phyloP scores from a whole-genome alignment of 2,888 invertebrate genomes.

The Ochropleura plecta region DNA sequence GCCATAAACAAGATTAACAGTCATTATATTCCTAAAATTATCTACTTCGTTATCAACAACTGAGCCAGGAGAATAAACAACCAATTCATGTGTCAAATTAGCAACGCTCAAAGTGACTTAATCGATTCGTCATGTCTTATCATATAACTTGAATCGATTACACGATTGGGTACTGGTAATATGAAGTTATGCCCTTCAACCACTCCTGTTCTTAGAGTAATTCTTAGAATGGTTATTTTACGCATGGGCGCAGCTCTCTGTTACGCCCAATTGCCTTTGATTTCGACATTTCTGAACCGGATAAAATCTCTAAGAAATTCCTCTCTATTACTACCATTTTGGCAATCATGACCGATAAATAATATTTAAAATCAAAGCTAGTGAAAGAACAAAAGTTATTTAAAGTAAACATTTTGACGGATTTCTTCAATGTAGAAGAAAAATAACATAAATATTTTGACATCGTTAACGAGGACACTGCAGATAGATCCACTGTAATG shows the following conservation, averaged over 20 bases:
- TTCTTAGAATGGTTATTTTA: slow-evolving; percentile 78
- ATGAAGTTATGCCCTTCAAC: slow-evolving; percentile 46
- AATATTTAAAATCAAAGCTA: neutral
- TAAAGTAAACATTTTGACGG: neutral
- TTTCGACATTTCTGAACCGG: slow-evolving; percentile 75
- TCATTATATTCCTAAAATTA: slow-evolving; percentile 31
- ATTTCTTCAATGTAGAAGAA: slow-evolving; percentile 2
- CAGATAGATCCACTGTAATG: slow-evolving; percentile 36
- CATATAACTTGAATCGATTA: slow-evolving; percentile 61
- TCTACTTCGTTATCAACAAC: slow-evolving; percentile 16
- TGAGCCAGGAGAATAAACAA: slow-evolving; percentile 41
- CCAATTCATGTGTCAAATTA: slow-evolving; percentile 59
- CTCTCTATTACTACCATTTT: slow-evolving; percentile 24
- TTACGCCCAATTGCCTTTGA: slow-evolving; percentile 80
- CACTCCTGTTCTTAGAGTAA: slow-evolving; percentile 61
- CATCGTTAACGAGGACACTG: slow-evolving; percentile 21
- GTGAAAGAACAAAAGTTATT: neutral
- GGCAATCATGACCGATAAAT: slow-evolving; percentile 31
- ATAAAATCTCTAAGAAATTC: slow-evolving; percentile 55
- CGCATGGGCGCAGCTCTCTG: slow-evolving; percentile 80
- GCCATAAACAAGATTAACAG: slow-evolving; percentile 12
- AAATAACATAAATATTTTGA: slow-evolving; percentile 28
- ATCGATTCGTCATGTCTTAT: slow-evolving; percentile 59
- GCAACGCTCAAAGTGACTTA: slow-evolving; percentile 43
- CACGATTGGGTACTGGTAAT: slow-evolving; percentile 41